Conservation (phyloP, 2,797 vertebrate genomes). For the Graptemys geographica region DNA sequence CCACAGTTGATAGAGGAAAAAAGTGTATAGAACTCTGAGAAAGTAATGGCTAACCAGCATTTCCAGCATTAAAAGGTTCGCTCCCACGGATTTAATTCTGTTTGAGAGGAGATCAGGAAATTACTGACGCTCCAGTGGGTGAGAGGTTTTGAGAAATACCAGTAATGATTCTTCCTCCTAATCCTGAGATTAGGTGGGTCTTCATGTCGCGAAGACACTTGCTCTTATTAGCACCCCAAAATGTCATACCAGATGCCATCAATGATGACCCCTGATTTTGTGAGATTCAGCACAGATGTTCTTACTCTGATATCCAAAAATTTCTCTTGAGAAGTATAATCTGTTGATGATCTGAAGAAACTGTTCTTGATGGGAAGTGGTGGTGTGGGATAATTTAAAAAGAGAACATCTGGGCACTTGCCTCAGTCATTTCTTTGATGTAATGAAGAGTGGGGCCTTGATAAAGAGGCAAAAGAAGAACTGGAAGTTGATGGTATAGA, state of each 20-base stretch:
- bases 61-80: neutral
- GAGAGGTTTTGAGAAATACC: neutral
- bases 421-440: neutral
- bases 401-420: accelerated
- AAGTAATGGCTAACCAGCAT: neutral
- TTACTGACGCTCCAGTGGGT: neutral
- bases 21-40: neutral
- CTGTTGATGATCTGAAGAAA: neutral
- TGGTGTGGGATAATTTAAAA: neutral
- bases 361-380: neutral
- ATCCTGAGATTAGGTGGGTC: neutral
- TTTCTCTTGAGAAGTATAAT: neutral
- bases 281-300: neutral
- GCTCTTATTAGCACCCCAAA: neutral
- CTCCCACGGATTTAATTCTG: neutral
- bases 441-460: neutral
- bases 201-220: neutral
- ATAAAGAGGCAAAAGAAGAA: neutral
- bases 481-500: neutral
- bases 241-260: neutral
- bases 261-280: neutral
- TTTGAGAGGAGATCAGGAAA: neutral
- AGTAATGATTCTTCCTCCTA: neutral
- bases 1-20: neutral
- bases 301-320: neutral